Evolutionary conservation across 2,797 vertebrate genomes (phyloP).

Genomic region (Oreortyx pictus): DNA sequence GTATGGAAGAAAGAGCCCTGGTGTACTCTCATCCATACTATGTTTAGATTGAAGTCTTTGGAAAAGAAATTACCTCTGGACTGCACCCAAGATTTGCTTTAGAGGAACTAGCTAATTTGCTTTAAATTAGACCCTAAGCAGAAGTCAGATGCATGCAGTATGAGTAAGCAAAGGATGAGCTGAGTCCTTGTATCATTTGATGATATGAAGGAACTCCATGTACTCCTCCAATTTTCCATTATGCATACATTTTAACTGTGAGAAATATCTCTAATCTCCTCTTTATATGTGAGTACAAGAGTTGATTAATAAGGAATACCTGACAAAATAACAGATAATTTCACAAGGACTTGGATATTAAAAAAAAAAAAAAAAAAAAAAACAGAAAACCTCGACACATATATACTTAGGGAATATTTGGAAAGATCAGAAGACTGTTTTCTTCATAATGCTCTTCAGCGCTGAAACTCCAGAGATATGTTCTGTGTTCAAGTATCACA

Average conservation of each 20-base stretch:
- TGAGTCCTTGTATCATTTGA: neutral
- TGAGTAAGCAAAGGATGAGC: neutral
- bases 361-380: neutral
- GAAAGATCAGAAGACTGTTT: slow-evolving; percentile 46
- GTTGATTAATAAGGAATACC: neutral
- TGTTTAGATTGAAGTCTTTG: neutral
- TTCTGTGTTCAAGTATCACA: slow-evolving; percentile 2
- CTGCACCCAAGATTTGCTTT: neutral
- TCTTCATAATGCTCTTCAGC: neutral
- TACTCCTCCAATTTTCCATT: neutral
- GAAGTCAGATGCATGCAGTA: neutral
- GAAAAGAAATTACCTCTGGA: neutral
- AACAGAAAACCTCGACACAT: neutral
- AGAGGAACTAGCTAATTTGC: neutral
- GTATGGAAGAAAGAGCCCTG: neutral
- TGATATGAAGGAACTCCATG: neutral
- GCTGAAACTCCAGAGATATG: neutral
- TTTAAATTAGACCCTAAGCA: neutral
- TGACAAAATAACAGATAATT: neutral
- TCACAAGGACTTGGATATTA: neutral
- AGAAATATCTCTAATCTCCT: neutral
- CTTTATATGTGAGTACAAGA: neutral
- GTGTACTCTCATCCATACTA: neutral
- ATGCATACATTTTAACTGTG: neutral
- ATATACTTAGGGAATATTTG: neutral